Evolutionary conservation across 2,888 invertebrate genomes (phyloP), one percentile per base, ranked within the genome.

Genomic region (Chirona hameri): DNA sequence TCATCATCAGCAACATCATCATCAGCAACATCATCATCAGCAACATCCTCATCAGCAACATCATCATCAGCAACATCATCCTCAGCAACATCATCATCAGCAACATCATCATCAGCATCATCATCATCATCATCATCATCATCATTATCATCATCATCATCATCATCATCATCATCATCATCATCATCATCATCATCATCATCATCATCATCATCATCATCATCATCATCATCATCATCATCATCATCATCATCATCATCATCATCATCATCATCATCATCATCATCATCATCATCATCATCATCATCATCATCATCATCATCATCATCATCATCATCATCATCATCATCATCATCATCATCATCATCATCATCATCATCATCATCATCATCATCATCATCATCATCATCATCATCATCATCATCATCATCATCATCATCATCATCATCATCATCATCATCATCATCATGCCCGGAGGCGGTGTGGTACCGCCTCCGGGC

Each of bases 141-240:
- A 65, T 65, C 21, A 21, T 21, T 65, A n/a, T 65, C 18, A n/a
- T 65, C 65, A n/a, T 65, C 65, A 65, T 65, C 18, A n/a, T 65
- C n/a, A n/a, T 18, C n/a, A 65, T 18, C n/a, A n/a, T 65, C 65
- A 65, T 65, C 65, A 65, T 18, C 65, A n/a, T 65, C 65, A 65
- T n/a, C 65, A n/a, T 65, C 65, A 65, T n/a, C 65, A n/a, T 65
- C 65, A 65, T n/a, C 65, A n/a, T 65, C 65, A 65, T n/a, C 65
- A n/a, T 65, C 65, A 65, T n/a, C 65, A n/a, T 65, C 65, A 65
- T n/a, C 65, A n/a, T 65, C 65, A 65, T n/a, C 65, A n/a, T 65
- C 65, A 65, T n/a, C 65, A n/a, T 65, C 65, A 65, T n/a, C 65
- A n/a, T 65, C 65, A 65, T n/a, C 65, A n/a, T 65, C 65, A 65